A percentile compares a stretch with the other conserved stretches of the same genome.
phyloP scores from a whole-genome alignment of 2,797 vertebrate species.

The Argyrosomus regius region DNA sequence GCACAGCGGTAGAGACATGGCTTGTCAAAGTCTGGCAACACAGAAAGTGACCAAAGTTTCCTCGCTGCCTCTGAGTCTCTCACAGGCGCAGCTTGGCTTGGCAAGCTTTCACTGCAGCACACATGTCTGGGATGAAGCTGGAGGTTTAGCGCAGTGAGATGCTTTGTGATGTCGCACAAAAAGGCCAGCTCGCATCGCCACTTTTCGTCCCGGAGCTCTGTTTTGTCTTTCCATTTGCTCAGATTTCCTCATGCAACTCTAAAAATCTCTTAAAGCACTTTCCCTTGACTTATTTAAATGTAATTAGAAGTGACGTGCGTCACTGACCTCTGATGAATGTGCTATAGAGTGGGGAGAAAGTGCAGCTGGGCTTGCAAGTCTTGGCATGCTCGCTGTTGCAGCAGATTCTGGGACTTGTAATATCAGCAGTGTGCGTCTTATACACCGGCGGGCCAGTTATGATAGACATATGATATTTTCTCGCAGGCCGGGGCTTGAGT shows the following conservation, averaged over 20 bases:
- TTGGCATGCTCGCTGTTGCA: too few species aligned
- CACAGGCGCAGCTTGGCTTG: not conserved
- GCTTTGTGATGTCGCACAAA: not conserved
- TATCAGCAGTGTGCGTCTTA: not conserved
- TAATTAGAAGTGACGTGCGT: not conserved
- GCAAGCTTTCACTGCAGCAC: not conserved
- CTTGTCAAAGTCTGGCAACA: not conserved
- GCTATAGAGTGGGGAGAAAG: too few species aligned
- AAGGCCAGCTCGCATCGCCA: not conserved
- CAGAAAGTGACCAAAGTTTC: not conserved
- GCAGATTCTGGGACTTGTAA: too few species aligned
- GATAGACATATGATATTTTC: not conserved
- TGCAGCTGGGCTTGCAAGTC: not conserved
- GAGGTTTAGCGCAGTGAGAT: not conserved
- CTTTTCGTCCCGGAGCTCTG: not conserved
- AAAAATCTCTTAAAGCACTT: not conserved
- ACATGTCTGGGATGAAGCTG: not conserved
- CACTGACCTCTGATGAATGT: not conserved
- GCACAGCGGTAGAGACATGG: not conserved
- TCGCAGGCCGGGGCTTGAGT: too few species aligned
- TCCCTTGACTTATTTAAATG: not conserved
- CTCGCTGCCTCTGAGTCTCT: not conserved
- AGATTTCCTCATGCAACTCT: too few species aligned
- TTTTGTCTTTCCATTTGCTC: not conserved
- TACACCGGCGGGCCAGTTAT: not conserved